Evolutionary conservation across 2,113 vertebrate genomes (phyloP), one percentile per base, ranked within the genome.

Genomic region (Phaethon lepturus): DNA sequence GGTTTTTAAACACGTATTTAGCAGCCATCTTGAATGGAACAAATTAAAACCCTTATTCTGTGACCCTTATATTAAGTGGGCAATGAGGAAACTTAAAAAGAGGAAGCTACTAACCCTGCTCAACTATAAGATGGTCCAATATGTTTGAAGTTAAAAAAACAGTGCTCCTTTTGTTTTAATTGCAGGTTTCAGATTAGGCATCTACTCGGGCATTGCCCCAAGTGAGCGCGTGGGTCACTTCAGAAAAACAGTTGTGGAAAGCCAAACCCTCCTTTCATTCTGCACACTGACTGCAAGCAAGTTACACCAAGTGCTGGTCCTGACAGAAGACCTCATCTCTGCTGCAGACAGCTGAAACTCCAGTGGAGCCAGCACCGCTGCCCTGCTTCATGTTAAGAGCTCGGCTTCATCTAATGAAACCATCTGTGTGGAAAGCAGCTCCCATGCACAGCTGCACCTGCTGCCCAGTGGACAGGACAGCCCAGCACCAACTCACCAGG

Each of bases 281-380:
- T 49, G 33, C 35, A 33, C 1, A 0, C 35, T 47, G 76, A 44
- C 73, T 91, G 45, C 55, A 80, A 77, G 69, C 55, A 58, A 68
- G 14, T 55, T 60, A 49, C 33, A 53, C 10, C 58, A 44, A 26
- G 47, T 5, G 0, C 64, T 8, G 1, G 12, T 56, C 26, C n/a
- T 24, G 20, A 59, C 53, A 75, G 13, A 22, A 90, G 45, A 60
- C 17, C 42, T 71, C 8, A 1, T 31, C 17, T 77, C 86, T 82
- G 53, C 42, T 47, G 40, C 49, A 50, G 17, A 33, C 42, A 67
- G 75, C 31, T 52, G 53, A 33, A 52, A 42, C 47, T 26, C 22
- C 2, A 0, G 38, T 40, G 49, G 66, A 77, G 42, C 59, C 86
- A 93, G 35, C 0, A 2, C 69, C 0, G 0, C 68, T 53, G 71